Evolutionary conservation across 2,113 vertebrate genomes (phyloP).

Genomic region (Corythornis vintsioides): DNA sequence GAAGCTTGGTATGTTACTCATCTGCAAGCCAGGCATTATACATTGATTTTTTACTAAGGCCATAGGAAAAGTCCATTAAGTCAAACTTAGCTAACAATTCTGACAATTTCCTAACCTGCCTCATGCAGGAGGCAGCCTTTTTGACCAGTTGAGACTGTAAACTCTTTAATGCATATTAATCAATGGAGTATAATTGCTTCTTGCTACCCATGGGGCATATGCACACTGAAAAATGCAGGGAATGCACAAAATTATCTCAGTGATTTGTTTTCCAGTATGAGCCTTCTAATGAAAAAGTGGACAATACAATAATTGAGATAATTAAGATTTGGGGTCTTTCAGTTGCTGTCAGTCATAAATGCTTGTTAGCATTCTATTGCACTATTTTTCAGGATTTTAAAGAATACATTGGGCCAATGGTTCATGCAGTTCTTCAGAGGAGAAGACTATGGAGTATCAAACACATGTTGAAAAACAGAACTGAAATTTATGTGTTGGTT

Average conservation of each 20-base stretch:
- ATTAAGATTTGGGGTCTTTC: constrained; percentile 45
- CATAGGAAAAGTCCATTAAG: not conserved
- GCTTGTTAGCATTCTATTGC: constrained; percentile 7
- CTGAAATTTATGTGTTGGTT: not conserved
- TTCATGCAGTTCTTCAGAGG: not conserved
- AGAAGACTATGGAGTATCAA: not conserved
- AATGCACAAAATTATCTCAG: constrained; percentile 25
- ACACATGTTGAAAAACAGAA: not conserved
- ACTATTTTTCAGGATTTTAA: constrained; percentile 35
- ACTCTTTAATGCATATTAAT: constrained; percentile 61
- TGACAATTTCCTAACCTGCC: constrained; percentile 58
- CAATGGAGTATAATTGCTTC: constrained; percentile 61
- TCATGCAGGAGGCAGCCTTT: constrained; percentile 28
- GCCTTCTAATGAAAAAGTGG: constrained; percentile 48
- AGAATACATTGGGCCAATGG: not conserved
- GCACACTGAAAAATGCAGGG: not conserved
- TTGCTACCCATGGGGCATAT: constrained; percentile 24
- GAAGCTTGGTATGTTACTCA: not conserved
- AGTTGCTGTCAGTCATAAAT: constrained; percentile 15
- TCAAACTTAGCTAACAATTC: constrained; percentile 58
- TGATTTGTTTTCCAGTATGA: constrained; percentile 5
- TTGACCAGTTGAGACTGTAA: not conserved
- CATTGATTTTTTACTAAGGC: not conserved
- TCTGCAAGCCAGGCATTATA: not conserved
- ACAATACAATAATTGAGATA: constrained; percentile 55